phyloP scores from a whole-genome alignment of 2,888 invertebrate genomes.

The Capitulum mitella region DNA sequence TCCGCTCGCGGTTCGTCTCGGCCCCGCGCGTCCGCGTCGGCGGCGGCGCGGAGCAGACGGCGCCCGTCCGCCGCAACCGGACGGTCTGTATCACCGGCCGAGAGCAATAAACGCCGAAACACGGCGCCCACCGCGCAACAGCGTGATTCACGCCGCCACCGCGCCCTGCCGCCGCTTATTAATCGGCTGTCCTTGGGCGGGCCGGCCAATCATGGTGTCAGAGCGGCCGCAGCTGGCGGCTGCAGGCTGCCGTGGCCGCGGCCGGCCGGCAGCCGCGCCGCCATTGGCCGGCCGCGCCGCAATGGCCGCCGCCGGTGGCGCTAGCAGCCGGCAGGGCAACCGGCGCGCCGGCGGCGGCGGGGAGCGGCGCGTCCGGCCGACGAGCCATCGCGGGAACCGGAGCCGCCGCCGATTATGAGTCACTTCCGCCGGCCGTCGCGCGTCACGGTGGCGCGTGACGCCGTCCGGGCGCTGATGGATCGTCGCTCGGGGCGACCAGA shows the following conservation, averaged over 20 bases:
- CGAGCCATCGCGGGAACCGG: background rate
- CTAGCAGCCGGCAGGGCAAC: background rate
- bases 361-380: background rate
- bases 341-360: background rate
- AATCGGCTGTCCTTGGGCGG: background rate
- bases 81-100: too few species aligned
- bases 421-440: background rate
- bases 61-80: too few species aligned
- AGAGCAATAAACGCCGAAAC: too few species aligned
- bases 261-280: background rate
- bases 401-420: background rate
- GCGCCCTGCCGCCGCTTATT: background rate
- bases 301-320: background rate
- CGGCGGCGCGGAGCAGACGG: too few species aligned
- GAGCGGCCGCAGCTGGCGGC: background rate
- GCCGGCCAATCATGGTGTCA: background rate
- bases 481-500: too few species aligned
- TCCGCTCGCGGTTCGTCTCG: too few species aligned
- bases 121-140: background rate
- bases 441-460: background rate
- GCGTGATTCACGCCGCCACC: background rate
- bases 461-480: conserved; percentile 3
- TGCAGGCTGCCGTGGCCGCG: background rate
- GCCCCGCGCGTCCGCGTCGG: too few species aligned
- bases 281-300: conserved; percentile 5